Base-by-base conservation (phyloP, 2,888 invertebrate genomes). In the Lypha dubia region DNA sequence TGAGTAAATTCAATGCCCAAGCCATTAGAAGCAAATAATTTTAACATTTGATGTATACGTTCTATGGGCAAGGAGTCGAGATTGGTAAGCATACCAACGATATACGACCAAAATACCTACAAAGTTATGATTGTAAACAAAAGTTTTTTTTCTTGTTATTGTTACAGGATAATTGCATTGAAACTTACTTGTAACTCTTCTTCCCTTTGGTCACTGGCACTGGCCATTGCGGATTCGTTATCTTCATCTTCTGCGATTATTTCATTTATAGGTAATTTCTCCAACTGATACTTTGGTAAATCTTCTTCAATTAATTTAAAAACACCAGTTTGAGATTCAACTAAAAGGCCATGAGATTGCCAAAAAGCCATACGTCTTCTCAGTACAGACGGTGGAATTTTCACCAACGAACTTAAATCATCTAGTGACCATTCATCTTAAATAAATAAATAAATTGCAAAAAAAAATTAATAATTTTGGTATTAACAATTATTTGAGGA, bases 41-140 rank as follows among this genome's bases (percentile, higher is more conserved):
- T 97, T 83, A 99, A 92, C 98, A 98, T 98, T 90, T 98, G 97
- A 92, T 98, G 98, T 88, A 99, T 98, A 73, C 98, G 93, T 88
- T 98, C 98, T 86, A 98, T 93, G 0, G 98, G 96, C 90, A 98
- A 93, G 0, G 96, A 97, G 89, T 98, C 98, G 86, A 99, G 93
- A 93, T 99, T 99, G 13, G 98, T 98, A 79, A 99, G 93, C 99
- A 99, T 99, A 20, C 98, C 98, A 60, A 98, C 96, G 88, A 99
- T 98, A 90, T 98, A 99, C 0, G 98, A 97, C 99, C 99, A 99
- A 92, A 98, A 98, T 3, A 92, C 92, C 92, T 92, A 38, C 38
- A 83, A 20, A 65, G 5, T n/a, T 63, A n/a, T n/a, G 24, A 22
- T 28, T 2, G 20, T 58, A 44, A 17, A 44, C 17, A 17, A n/a